Percentiles rank a stretch among this genome's conserved stretches.
phyloP scores from a whole-genome alignment of 1,140 invertebrate genomes.

The Eumaeus atala region DNA sequence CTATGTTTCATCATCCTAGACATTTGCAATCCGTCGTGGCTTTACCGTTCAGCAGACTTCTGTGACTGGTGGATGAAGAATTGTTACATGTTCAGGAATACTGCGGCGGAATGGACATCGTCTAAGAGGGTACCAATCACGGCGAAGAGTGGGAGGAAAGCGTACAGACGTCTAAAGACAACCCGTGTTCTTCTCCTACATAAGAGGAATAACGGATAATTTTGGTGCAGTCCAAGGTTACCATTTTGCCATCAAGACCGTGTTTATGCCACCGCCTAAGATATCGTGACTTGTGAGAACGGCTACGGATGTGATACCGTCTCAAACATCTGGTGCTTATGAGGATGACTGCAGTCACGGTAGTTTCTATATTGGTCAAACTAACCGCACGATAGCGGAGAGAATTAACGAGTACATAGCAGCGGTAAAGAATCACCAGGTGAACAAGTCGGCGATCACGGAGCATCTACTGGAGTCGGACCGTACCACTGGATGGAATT shows the following conservation, averaged over 20 bases:
- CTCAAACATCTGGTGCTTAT: conserved; percentile 6
- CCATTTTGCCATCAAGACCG: neutral
- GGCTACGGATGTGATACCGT: conserved; percentile 10
- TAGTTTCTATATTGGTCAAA: no score
- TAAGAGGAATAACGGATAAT: conserved; percentile 9
- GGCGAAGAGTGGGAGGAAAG: neutral
- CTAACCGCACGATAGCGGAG: no score
- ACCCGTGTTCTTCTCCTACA: conserved; percentile 6
- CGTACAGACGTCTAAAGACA: neutral
- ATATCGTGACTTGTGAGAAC: conserved; percentile 8
- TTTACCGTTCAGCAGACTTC: no score
- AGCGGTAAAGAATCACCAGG: conserved; percentile 13
- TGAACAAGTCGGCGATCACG: conserved; percentile 5
- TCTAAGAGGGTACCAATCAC: no score
- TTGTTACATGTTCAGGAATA: no score
- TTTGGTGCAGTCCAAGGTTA: no score
- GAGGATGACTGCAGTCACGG: no score
- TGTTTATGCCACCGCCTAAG: conserved; percentile 9
- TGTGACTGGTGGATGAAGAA: no score
- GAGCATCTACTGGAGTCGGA: conserved; percentile 13
- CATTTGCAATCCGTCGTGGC: no score
- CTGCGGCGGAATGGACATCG: no score
- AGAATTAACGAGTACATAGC: conserved; percentile 16
- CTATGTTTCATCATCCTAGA: no score
- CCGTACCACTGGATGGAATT: neutral